Evolutionary conservation across 2,888 invertebrate species (phyloP), one percentile per base, ranked within the genome.

Genomic region (Orthosia incerta): DNA sequence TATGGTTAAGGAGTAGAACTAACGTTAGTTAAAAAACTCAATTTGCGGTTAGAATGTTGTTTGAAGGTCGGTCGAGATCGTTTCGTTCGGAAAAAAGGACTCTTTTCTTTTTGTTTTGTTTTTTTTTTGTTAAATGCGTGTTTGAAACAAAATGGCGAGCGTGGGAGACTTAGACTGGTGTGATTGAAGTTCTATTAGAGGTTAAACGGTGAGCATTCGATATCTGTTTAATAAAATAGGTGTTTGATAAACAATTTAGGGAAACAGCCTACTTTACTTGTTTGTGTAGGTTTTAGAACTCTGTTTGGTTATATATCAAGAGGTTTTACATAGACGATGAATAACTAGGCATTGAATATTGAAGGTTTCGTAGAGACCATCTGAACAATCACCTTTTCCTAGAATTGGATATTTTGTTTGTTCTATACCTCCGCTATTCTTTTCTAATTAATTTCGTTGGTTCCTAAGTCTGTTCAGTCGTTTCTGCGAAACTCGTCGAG

Each of bases 41-140:
- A 86, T 86, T 86, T 86, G 87, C 79, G 86, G 87, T 86, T 86
- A 84, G 82, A 82, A 84, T 74, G 71, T 75, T 80, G 71, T 86
- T 82, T 77, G 80, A 86, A 86, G 82, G 86, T 87, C 82, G 74
- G 61, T 61, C 56, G 45, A 53, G 72, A 77, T 65, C 79, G 81
- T 83, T 83, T 74, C 64, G 72, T 81, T 72, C 18, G 63, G 71
- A 74, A 78, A 83, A 77, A 82, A 74, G 74, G 64, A 73, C 39
- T 61, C 18, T 75, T 74, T 71, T 61, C 51, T 31, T 73, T 75
- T 72, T 71, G 50, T 69, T 64, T 57, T 63, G 26, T 26, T 60
- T 75, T 75, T n/a, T 71, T 71, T 20, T 48, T 76, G 26, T 84
- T 50, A 59, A 31, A 75, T 80, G 70, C 74, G 64, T 79, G 67